Evolutionary conservation across 2,113 vertebrate genomes (phyloP).

Genomic region (Zosterops japonicus): DNA sequence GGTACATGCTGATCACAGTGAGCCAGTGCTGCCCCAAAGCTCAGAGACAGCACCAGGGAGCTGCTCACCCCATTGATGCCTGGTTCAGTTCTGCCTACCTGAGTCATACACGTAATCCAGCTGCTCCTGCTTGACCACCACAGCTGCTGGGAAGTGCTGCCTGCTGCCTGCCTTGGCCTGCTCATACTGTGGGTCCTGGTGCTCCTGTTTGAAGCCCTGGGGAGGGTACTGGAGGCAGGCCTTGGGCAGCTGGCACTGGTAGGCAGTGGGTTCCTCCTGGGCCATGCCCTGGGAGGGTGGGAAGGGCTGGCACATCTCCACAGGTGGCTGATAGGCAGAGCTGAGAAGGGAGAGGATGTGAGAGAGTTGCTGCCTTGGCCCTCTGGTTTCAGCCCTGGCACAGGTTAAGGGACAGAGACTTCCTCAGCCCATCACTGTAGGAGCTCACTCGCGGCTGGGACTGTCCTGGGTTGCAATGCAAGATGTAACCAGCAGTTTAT

Average conservation of each 20-base stretch:
- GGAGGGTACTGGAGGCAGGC: constrained; percentile 84
- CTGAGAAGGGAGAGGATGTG: constrained; percentile 46
- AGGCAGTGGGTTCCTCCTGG: constrained; percentile 78
- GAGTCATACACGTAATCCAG: constrained; percentile 87
- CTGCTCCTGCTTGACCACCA: constrained; percentile 94
- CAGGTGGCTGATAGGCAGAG: constrained; percentile 81
- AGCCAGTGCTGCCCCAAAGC: not conserved
- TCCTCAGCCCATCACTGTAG: not conserved
- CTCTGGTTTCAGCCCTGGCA: not conserved
- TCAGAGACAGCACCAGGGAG: not conserved
- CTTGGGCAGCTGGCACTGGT: constrained; percentile 84
- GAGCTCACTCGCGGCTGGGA: accelerated
- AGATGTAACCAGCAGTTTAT: not conserved
- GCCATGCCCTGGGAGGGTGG: constrained; percentile 79
- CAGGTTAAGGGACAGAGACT: not conserved
- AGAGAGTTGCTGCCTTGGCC: not conserved
- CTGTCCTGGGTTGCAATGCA: not conserved
- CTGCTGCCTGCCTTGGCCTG: constrained; percentile 68
- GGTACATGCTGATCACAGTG: accelerated
- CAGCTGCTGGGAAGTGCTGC: constrained; percentile 81
- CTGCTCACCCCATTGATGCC: not conserved
- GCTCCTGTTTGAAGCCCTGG: constrained; percentile 94
- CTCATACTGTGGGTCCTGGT: constrained; percentile 84
- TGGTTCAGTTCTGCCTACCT: constrained; percentile 69
- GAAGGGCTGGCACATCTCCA: constrained; percentile 85